Conservation (phyloP, 2,888 invertebrate species). For the Dysmachus trigonus region DNA sequence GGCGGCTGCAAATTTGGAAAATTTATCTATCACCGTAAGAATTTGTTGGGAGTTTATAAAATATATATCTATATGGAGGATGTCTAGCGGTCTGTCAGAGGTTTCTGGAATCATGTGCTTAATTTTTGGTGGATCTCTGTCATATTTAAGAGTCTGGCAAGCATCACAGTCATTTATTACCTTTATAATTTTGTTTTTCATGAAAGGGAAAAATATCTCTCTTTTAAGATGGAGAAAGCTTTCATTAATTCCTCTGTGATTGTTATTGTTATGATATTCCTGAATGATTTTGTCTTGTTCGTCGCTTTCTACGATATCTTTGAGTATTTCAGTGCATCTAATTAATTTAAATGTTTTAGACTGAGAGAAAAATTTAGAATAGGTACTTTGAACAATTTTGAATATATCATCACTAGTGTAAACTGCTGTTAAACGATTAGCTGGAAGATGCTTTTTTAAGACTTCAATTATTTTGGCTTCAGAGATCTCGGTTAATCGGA, state of each 20-base stretch:
- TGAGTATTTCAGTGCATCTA: conserved; percentile 26
- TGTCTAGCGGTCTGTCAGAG: background rate
- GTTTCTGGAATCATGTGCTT: background rate
- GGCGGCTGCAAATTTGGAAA: background rate
- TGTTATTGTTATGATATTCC: background rate
- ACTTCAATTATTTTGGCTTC: background rate
- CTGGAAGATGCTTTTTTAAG: conserved; percentile 48
- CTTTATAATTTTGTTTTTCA: conserved; percentile 36
- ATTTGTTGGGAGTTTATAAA: background rate
- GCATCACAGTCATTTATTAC: background rate
- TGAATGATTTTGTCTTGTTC: background rate
- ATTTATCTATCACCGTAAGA: background rate
- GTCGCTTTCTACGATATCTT: background rate
- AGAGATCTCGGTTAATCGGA: background rate
- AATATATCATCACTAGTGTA: conserved; percentile 45
- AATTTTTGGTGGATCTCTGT: no score
- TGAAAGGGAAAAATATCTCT: background rate
- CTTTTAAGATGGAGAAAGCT: background rate
- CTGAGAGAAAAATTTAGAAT: background rate
- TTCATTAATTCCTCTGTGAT: background rate
- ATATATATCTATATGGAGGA: background rate
- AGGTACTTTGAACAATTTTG: conserved; percentile 40
- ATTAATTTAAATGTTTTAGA: background rate
- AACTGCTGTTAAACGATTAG: conserved; percentile 46
- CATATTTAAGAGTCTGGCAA: background rate